Conservation (phyloP, 2,113 vertebrate genomes). For the Echinops telfairi region DNA sequence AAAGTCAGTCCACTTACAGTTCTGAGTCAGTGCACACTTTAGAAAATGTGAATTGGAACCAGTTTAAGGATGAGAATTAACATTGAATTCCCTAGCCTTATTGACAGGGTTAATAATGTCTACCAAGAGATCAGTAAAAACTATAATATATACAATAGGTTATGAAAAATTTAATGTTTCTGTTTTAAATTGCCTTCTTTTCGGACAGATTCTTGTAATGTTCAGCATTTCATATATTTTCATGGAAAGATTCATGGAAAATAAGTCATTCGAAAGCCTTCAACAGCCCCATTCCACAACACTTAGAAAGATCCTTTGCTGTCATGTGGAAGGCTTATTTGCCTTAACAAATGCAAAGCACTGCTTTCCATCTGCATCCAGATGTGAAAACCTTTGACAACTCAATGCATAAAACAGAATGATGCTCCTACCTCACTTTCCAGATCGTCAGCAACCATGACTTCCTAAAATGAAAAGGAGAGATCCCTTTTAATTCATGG, state of each 20-base stretch:
- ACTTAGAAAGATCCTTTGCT: background rate
- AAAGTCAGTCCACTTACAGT: background rate
- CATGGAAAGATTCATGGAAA: slow-evolving; percentile 42
- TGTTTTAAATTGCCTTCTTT: slow-evolving; percentile 40
- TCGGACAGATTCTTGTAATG: slow-evolving; percentile 44
- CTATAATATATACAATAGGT: background rate
- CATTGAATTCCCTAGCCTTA: slow-evolving; percentile 15
- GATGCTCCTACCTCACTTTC: slow-evolving; percentile 91
- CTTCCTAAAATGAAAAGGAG: slow-evolving; percentile 89
- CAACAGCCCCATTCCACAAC: background rate
- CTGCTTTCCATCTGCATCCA: background rate
- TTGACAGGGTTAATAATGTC: slow-evolving; percentile 3
- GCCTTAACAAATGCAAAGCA: slow-evolving; percentile 14
- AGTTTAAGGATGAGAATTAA: background rate
- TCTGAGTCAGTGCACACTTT: background rate
- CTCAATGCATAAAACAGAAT: slow-evolving; percentile 22
- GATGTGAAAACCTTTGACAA: background rate
- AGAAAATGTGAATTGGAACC: slow-evolving; percentile 27
- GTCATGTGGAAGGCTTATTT: background rate
- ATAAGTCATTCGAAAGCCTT: background rate
- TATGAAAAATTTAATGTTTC: slow-evolving; percentile 51
- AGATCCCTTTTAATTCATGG: slow-evolving; percentile 61
- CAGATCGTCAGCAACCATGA: slow-evolving; percentile 91
- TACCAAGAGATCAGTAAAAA: slow-evolving; percentile 43
- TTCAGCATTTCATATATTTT: slow-evolving; percentile 50